Evolutionary conservation across 1,140 invertebrate species (phyloP).

Genomic region (Cydia pomonella): DNA sequence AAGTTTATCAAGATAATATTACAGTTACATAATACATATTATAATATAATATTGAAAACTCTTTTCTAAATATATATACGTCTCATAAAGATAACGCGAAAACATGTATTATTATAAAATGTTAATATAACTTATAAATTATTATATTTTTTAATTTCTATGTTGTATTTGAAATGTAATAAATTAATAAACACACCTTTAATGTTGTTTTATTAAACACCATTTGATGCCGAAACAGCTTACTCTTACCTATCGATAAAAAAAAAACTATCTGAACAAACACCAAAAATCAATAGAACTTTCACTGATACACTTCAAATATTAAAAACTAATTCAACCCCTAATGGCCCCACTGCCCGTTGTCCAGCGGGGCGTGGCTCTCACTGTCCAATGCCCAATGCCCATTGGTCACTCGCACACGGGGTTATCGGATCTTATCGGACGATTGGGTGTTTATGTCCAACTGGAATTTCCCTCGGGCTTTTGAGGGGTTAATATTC

Average conservation of each 20-base stretch:
- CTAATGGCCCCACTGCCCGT: slow-evolving; percentile 37
- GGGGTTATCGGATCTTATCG: slow-evolving; percentile 37
- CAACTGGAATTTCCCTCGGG: slow-evolving; percentile 27
- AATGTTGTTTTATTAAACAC: background rate
- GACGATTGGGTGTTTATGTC: slow-evolving; percentile 28
- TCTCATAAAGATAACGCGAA: too few relatives aligned
- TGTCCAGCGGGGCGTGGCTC: slow-evolving; percentile 46
- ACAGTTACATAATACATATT: too few relatives aligned
- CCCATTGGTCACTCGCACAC: slow-evolving; percentile 51
- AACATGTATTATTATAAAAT: too few relatives aligned
- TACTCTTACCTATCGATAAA: background rate
- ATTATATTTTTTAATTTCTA: too few relatives aligned
- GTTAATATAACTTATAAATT: too few relatives aligned
- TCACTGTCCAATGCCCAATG: slow-evolving; percentile 31
- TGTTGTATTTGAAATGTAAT: background rate
- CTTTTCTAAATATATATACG: too few relatives aligned
- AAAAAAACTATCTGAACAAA: background rate
- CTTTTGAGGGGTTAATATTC: slow-evolving; percentile 30
- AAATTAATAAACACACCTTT: background rate
- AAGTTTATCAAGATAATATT: too few relatives aligned
- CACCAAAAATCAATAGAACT: background rate
- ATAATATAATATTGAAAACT: too few relatives aligned
- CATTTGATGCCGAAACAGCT: background rate
- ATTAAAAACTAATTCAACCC: background rate
- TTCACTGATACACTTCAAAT: background rate